phyloP scores from a whole-genome alignment of 2,888 invertebrate species.

The Drosophila anomelani region DNA sequence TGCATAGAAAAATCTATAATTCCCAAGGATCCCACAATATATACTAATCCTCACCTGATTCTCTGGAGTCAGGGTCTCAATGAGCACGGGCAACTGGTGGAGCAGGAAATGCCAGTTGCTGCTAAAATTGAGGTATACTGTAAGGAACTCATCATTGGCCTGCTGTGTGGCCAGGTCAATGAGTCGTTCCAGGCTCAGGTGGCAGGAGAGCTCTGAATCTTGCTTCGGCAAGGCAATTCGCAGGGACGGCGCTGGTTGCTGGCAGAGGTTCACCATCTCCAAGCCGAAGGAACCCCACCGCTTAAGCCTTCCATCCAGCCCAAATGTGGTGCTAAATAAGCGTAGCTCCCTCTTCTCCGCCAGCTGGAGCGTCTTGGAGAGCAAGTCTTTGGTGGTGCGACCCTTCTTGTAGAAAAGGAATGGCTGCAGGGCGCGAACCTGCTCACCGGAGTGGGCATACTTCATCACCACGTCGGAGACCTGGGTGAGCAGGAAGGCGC shows the following conservation, averaged over 20 bases:
- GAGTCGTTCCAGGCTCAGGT: conserved; percentile 79
- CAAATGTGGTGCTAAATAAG: conserved; percentile 72
- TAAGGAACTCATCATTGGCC: conserved; percentile 75
- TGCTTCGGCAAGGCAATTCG: conserved; percentile 46
- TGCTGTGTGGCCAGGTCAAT: conserved; percentile 75
- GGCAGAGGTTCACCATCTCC: conserved; percentile 78
- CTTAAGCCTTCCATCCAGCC: conserved; percentile 72
- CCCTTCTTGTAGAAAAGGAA: conserved; percentile 83
- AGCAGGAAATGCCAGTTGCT: conserved; percentile 64
- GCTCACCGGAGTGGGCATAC: conserved; percentile 80
- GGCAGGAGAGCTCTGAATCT: conserved; percentile 64
- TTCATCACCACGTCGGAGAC: conserved; percentile 80
- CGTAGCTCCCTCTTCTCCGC: conserved; percentile 46
- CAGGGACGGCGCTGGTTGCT: conserved; percentile 44
- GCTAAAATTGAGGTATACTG: conserved; percentile 82
- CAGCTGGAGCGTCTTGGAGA: conserved; percentile 65
- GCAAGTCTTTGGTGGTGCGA: conserved; percentile 63
- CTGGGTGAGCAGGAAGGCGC: conserved; percentile 82
- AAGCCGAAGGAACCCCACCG: conserved; percentile 77
- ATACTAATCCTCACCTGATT: conserved; percentile 71
- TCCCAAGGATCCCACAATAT: no score
- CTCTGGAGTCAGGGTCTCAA: conserved; percentile 77
- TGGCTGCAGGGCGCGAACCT: conserved; percentile 77
- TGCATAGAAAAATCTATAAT: background rate
- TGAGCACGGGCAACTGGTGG: conserved; percentile 82